Base-by-base conservation (phyloP, 2,113 vertebrate genomes). In the Protobothrops mucrosquamatus region DNA sequence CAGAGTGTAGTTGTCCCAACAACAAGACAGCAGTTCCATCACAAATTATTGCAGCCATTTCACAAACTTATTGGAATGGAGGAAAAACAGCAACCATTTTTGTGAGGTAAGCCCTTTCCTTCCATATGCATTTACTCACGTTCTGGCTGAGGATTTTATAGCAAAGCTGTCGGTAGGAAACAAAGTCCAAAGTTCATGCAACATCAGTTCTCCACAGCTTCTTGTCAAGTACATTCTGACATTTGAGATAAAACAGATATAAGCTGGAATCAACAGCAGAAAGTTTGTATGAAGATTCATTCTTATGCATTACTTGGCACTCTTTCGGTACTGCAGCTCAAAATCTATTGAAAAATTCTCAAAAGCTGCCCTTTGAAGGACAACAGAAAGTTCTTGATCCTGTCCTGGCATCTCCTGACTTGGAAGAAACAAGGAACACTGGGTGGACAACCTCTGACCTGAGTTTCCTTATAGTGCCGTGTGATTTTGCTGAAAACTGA, bases 1-100 rank as follows among this genome's bases (percentile, higher is more conserved):
- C 98, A 97, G 97, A 96, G 95, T 95, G 94, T 96, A 96, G 94
- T 95, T 20, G 95, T 85, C 94, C 93, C 97, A 95, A 88, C 94
- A 96, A 96, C 96, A 95, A 90, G 93, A 93, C 46, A 24, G 90
- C n/a, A 87, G 2, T 86, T 88, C 86, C 94, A 94, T 54, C 94
- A 95, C 93, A 94, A 94, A 96, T 96, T 95, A 97, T 95, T 96
- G 87, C 69, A 96, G 93, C 95, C 95, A 91, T 95, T 96, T 95
- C 91, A 81, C 92, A 92, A 94, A 94, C 95, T 95, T 46, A 94
- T 93, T 86, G 8, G 94, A 90, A 91, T 95, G 94, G 39, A 81
- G 85, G 1, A 93, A 81, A 94, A 86, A 43, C 57, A 14, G 92
- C 89, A 95, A 90, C 93, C n/a, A 0, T 88, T 89, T 92, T 93